A percentile compares a stretch with the other conserved stretches of the same genome.
Conservation (phyloP, 2,113 vertebrate genomes). For the Odocoileus hemionus region DNA sequence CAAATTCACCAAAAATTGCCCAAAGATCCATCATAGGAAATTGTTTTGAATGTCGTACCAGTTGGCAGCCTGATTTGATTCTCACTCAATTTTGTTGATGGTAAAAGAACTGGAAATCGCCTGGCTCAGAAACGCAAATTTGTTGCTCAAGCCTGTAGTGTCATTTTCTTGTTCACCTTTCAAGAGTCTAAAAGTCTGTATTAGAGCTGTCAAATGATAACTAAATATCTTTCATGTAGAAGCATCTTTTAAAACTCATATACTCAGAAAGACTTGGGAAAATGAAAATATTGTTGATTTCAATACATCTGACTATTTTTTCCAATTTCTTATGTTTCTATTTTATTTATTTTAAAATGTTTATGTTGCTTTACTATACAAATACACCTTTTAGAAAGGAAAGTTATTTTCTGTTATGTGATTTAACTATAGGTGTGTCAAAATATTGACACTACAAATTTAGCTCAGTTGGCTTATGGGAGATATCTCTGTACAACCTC, state of each 20-base stretch:
- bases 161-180: neutral
- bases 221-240: neutral
- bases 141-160: neutral
- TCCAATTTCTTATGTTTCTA: neutral
- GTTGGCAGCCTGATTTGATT: neutral
- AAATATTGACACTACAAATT: neutral
- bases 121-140: neutral
- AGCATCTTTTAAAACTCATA: neutral
- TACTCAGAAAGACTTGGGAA: neutral
- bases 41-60: neutral
- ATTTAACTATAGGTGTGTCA: neutral
- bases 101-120: neutral
- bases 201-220: neutral
- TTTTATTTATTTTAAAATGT: neutral
- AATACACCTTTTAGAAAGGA: neutral
- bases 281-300: slow-evolving; percentile 8
- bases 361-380: neutral
- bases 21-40: neutral
- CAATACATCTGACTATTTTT: neutral
- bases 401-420: neutral
- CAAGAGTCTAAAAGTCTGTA: neutral
- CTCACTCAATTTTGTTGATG: neutral
- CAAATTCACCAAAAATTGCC: neutral
- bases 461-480: neutral
- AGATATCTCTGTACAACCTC: neutral